Evolutionary conservation across 2,797 vertebrate genomes (phyloP).

Genomic region (Anabacerthia variegaticeps): DNA sequence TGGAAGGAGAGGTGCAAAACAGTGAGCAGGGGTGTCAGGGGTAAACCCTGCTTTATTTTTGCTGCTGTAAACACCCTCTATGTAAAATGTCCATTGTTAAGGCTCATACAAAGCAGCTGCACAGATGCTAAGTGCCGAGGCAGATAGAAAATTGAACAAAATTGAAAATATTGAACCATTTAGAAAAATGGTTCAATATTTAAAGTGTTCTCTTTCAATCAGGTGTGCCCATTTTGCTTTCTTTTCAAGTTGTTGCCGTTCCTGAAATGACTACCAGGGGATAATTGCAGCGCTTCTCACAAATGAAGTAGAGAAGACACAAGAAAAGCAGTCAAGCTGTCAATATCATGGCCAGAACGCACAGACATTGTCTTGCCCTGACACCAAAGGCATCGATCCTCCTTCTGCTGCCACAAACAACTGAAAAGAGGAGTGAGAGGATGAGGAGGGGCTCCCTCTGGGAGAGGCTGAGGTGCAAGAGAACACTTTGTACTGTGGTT

Average conservation of each 20-base stretch:
- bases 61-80: neutral
- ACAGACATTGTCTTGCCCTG: neutral
- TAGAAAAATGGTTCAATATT: conserved; percentile 58
- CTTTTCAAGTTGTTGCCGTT: conserved; percentile 69
- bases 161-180: conserved; percentile 4
- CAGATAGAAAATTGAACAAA: conserved; percentile 5
- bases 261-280: conserved; percentile 56
- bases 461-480: neutral
- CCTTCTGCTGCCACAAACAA: neutral
- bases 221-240: conserved; percentile 69
- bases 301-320: conserved; percentile 67
- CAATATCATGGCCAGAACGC: conserved; percentile 57
- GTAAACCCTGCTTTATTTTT: neutral
- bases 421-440: neutral
- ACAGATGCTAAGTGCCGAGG: neutral
- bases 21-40: neutral
- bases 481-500: neutral
- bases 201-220: conserved; percentile 69
- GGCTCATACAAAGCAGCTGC: neutral
- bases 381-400: conserved; percentile 52
- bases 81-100: conserved; percentile 25
- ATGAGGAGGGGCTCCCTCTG: rapidly evolving
- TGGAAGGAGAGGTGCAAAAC: conserved; percentile 35
- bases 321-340: conserved; percentile 55
- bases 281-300: conserved; percentile 77